Evolutionary conservation across 2,888 invertebrate species (phyloP).

Genomic region (Metallyticus violacea): DNA sequence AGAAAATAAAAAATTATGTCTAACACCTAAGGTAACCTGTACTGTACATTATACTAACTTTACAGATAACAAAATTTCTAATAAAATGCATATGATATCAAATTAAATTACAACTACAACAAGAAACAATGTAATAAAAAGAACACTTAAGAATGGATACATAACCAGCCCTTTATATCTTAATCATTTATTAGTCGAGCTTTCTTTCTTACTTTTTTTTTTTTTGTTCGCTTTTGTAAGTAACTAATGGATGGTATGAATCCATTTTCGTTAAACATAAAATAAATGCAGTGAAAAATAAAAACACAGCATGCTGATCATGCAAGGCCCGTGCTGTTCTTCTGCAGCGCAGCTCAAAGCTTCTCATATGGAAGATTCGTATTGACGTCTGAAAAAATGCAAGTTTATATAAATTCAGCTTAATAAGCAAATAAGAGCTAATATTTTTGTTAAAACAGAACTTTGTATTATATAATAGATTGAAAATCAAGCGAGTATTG

Average conservation of each 20-base stretch:
- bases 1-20: not conserved
- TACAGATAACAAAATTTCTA: not conserved
- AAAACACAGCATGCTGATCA: not conserved
- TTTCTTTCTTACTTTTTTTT: not conserved
- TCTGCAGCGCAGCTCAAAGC: slow-evolving; percentile 59
- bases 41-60: not conserved
- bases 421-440: not conserved
- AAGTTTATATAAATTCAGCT: slow-evolving; percentile 15
- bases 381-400: slow-evolving; percentile 73
- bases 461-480: not conserved
- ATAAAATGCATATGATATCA: not conserved
- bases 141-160: not conserved
- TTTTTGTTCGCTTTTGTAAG: not conserved
- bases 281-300: not conserved
- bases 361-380: slow-evolving; percentile 90
- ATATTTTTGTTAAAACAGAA: not conserved
- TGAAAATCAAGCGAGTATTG: not conserved
- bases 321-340: slow-evolving; percentile 46
- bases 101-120: not conserved
- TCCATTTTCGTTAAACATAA: not conserved
- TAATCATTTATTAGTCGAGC: no score
- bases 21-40: not conserved
- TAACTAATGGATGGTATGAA: not conserved
- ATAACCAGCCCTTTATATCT: not conserved
- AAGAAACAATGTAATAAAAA: not conserved